Conservation (phyloP, 2,888 invertebrate species). For the Sisyra terminalis region DNA sequence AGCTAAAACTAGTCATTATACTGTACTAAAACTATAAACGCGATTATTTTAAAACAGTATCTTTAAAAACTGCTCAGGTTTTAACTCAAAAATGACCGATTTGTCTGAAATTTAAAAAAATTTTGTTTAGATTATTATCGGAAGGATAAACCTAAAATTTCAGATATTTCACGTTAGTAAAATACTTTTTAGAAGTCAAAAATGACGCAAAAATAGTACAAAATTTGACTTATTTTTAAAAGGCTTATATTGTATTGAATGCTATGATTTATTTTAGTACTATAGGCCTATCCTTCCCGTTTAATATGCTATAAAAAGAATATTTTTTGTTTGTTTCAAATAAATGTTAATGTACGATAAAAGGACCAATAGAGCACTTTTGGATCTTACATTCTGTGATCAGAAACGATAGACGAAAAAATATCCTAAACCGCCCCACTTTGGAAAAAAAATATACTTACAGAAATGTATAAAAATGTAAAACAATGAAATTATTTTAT, state of each 20-base stretch:
- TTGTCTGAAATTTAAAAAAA: background rate
- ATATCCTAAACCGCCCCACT: constrained; percentile 1
- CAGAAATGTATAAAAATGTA: too few relatives aligned
- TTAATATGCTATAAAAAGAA: background rate
- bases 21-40: constrained; percentile 3
- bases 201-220: background rate
- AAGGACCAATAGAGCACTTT: background rate
- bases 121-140: constrained; percentile 1
- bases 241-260: background rate
- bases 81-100: background rate
- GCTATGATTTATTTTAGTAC: background rate
- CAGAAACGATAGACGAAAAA: background rate
- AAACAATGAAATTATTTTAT: too few relatives aligned
- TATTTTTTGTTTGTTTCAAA: background rate
- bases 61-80: background rate
- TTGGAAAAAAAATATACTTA: constrained; percentile 3
- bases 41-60: constrained; percentile 2
- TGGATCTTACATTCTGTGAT: background rate
- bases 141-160: constrained; percentile 3
- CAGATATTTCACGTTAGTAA: background rate
- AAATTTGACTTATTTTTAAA: constrained; percentile 1
- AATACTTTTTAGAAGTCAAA: background rate
- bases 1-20: constrained; percentile 2
- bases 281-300: background rate
- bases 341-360: too few relatives aligned